These are phyloP conservation scores for Cheilosia scutellata DNA, from an alignment of 2,888 invertebrate species.

Conservation along the genomic window DNA sequence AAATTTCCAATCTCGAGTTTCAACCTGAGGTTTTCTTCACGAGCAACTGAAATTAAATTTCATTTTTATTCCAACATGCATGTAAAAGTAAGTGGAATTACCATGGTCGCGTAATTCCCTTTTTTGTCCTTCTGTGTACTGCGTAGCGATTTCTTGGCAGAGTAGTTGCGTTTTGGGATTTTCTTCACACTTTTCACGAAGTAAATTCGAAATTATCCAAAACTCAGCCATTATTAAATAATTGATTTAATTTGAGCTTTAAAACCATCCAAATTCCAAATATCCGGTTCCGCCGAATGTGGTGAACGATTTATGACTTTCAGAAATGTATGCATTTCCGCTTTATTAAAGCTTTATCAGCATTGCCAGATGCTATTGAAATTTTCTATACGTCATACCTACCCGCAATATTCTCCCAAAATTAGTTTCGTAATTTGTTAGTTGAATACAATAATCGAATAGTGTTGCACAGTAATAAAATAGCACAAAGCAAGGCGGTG, in stretches of 20 bases:
- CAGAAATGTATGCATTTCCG: not conserved
- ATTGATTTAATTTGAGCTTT: not conserved
- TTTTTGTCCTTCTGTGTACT: constrained; percentile 44
- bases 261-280: not conserved
- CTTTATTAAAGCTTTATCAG: not conserved
- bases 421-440: no score
- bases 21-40: constrained; percentile 47
- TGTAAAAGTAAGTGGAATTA: not conserved
- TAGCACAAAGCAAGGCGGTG: no score
- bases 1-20: constrained; percentile 40
- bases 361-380: not conserved
- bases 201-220: constrained; percentile 26
- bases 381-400: no score
- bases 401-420: no score
- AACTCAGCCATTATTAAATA: constrained; percentile 33
- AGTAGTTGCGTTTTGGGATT: constrained; percentile 20
- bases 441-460: no score
- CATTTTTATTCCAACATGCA: not conserved
- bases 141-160: constrained; percentile 30
- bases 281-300: not conserved
- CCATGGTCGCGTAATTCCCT: constrained; percentile 40
- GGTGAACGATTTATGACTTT: no score
- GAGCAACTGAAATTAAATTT: constrained; percentile 22
- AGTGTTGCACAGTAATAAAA: no score
- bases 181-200: constrained; percentile 46